Evolutionary conservation across 2,797 vertebrate genomes (phyloP).

Genomic region (Sciurus vulgaris): DNA sequence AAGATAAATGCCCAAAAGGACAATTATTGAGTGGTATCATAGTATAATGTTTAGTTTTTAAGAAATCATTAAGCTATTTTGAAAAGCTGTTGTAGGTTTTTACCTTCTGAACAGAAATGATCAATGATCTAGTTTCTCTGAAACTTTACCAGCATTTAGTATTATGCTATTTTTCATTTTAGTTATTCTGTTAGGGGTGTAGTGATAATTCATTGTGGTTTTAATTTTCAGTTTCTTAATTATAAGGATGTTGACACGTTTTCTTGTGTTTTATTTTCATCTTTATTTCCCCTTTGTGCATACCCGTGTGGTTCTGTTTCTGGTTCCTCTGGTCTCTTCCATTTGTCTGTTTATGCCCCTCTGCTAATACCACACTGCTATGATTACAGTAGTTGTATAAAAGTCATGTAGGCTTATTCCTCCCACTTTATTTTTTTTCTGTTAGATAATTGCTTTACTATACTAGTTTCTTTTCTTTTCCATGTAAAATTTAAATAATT

Average conservation of each 20-base stretch:
- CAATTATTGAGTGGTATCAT: not conserved
- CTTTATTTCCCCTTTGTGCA: not conserved
- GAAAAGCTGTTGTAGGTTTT: not conserved
- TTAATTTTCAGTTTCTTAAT: not conserved
- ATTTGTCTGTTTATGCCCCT: not conserved
- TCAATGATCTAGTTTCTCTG: not conserved
- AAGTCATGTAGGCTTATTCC: not conserved
- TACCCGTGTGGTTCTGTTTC: not conserved
- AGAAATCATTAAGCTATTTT: not conserved
- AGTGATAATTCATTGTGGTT: not conserved
- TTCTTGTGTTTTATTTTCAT: not conserved
- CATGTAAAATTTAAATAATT: not conserved
- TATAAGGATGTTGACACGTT: not conserved
- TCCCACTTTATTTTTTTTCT: not conserved
- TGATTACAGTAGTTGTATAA: not conserved
- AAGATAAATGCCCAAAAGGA: not conserved
- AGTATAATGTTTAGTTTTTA: not conserved
- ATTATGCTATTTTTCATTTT: not conserved
- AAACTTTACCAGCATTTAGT: not conserved
- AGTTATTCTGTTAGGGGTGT: not conserved
- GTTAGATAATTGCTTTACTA: not conserved
- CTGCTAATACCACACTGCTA: not conserved
- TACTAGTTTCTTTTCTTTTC: not conserved
- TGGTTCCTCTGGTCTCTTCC: not conserved
- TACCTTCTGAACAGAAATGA: not conserved